Evolutionary conservation across 2,797 vertebrate species (phyloP), one percentile per base, ranked within the genome.

Genomic region (Centropyge bicolor): DNA sequence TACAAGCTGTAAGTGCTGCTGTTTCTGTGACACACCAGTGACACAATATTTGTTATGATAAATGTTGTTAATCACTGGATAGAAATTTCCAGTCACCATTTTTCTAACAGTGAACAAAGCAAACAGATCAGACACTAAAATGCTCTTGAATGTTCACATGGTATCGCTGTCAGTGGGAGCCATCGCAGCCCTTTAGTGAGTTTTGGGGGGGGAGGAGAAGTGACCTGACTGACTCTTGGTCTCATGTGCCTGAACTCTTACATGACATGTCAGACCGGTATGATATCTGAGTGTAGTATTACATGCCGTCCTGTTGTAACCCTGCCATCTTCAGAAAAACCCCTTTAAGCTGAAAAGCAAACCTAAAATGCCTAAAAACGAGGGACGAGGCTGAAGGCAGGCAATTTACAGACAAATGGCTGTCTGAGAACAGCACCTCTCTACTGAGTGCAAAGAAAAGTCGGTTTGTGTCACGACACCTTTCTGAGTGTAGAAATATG

Each of bases 391-490:
- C 70, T 52, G 62, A 69, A 76, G 64, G 49, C 16, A 62, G 76
- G 69, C 82, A 24, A 59, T 86, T 86, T 84, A 46, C 69, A 61
- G 63, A 78, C 64, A 70, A 63, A 79, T 63, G 77, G 74, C 46
- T 81, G 74, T 70, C 80, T 74, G 81, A 90, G 62, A 68, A 46
- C 35, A 82, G n/a, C 45, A 57, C 52, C 71, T 81, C 36, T 69
- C 52, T 20, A 19, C 66, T 31, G 71, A 79, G 74, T 55, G 76
- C 60, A 63, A 83, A 83, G 75, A 78, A 74, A 80, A 85, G 60
- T 36, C 61, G 65, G 64, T 78, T 82, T 85, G 74, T 82, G 80
- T 85, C 82, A 76, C 70, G 75, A 85, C 71, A 85, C 75, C 76
- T 70, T 74, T 85, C 71, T 73, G 62, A 75, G 66, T 76, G 79